Conservation (phyloP, 2,113 vertebrate species). For the Tympanuchus pallidicinctus region DNA sequence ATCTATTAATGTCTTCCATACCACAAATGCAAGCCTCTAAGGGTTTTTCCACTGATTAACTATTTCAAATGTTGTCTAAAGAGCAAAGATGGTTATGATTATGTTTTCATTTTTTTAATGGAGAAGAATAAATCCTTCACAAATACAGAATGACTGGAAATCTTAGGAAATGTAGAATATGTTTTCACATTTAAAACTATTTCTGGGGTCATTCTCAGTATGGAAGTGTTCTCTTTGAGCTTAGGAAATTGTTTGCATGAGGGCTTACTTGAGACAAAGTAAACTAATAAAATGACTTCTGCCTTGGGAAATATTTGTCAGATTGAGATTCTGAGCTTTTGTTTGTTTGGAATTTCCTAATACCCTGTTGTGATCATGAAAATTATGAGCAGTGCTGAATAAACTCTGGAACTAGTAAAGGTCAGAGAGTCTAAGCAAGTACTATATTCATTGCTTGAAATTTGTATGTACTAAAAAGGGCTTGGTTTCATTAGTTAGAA, state of each 20-base stretch:
- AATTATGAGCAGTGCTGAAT: not conserved
- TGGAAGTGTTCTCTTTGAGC: not conserved
- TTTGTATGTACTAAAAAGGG: not conserved
- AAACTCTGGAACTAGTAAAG: not conserved
- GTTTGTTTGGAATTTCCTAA: not conserved
- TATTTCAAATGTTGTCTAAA: not conserved
- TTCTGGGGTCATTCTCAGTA: not conserved
- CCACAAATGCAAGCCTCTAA: not conserved
- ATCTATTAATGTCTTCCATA: not conserved
- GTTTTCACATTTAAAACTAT: not conserved
- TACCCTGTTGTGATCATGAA: not conserved
- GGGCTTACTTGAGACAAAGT: not conserved
- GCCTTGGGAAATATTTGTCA: not conserved
- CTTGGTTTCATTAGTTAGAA: not conserved
- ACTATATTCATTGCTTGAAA: not conserved
- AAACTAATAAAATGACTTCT: not conserved
- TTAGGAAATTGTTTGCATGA: not conserved
- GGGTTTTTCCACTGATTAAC: not conserved
- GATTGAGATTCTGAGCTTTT: not conserved
- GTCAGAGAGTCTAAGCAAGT: not conserved
- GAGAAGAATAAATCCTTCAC: not conserved
- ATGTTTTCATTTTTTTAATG: not conserved
- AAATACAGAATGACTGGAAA: not conserved
- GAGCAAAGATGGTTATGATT: not conserved
- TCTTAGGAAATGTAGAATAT: not conserved